phyloP scores from a whole-genome alignment of 1,140 invertebrate genomes.

The Papilio polytes region DNA sequence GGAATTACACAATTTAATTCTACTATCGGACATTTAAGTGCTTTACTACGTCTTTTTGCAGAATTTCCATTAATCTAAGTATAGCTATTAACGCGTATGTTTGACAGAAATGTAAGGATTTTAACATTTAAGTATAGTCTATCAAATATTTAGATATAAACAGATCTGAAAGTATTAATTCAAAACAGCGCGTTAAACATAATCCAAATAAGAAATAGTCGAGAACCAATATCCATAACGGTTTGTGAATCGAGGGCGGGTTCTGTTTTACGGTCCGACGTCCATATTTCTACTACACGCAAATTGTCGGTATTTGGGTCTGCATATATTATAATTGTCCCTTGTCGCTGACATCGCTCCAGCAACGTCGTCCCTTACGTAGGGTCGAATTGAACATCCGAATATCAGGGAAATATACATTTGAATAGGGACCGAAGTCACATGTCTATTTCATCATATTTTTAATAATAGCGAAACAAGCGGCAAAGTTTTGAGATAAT shows the following conservation, averaged over 20 bases:
- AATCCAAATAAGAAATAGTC: conserved; percentile 4
- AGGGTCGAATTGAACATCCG: conserved; percentile 16
- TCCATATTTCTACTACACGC: conserved; percentile 22
- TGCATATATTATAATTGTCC: conserved; percentile 29
- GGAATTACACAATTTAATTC: neutral
- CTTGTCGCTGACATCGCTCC: conserved; percentile 3
- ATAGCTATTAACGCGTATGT: no score
- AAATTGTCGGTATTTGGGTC: conserved; percentile 25
- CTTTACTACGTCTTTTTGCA: neutral
- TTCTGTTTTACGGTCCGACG: neutral
- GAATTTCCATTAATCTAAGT: neutral
- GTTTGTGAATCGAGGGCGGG: neutral
- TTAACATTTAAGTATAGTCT: neutral
- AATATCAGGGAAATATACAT: conserved; percentile 9
- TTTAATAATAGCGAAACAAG: neutral
- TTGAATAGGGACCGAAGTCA: neutral
- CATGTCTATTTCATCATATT: neutral
- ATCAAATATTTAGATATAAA: neutral
- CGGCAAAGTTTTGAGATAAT: no score
- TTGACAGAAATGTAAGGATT: no score
- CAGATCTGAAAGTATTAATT: neutral
- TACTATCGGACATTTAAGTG: neutral
- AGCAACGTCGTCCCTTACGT: conserved; percentile 4
- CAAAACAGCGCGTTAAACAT: neutral
- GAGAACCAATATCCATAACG: conserved; percentile 3